Conservation (phyloP, 1,140 invertebrate genomes). For the Proctacanthus coquilletti region DNA sequence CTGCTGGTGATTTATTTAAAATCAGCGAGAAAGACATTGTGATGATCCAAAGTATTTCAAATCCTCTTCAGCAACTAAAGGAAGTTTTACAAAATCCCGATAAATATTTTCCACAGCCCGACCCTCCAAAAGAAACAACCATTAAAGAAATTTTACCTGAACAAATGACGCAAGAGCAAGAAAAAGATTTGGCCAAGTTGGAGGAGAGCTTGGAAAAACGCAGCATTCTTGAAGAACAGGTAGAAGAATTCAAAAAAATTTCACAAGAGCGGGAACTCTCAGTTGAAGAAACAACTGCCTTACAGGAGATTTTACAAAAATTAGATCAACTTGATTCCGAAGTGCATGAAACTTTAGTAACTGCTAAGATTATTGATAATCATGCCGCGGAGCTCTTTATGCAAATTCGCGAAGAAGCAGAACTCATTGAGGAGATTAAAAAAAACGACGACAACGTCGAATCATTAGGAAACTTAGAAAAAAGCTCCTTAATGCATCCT, state of each 20-base stretch:
- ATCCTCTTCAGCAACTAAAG: background rate
- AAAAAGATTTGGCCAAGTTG: too few species aligned
- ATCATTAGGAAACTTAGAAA: background rate
- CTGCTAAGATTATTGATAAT: constrained; percentile 5
- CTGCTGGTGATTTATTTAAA: background rate
- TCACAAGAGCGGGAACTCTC: constrained; percentile 3
- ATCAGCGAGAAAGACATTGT: background rate
- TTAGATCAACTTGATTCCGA: background rate
- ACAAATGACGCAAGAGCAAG: too few species aligned
- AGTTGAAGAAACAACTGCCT: constrained; percentile 2
- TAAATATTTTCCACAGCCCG: too few species aligned
- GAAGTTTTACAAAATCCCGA: background rate
- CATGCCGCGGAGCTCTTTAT: constrained; percentile 1
- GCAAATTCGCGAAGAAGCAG: constrained; percentile 7
- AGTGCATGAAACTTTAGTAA: constrained; percentile 1
- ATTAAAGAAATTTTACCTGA: too few species aligned
- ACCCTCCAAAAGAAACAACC: too few species aligned
- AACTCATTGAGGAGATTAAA: constrained; percentile 7
- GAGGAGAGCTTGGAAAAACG: too few species aligned
- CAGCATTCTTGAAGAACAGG: too few species aligned
- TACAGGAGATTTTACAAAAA: background rate
- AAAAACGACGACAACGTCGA: constrained; percentile 8
- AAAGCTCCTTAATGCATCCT: background rate
- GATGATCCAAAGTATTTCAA: background rate
- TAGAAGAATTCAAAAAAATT: background rate